Base-by-base conservation (phyloP, 2,113 vertebrate species). In the Rhegmatorhina hoffmannsi region DNA sequence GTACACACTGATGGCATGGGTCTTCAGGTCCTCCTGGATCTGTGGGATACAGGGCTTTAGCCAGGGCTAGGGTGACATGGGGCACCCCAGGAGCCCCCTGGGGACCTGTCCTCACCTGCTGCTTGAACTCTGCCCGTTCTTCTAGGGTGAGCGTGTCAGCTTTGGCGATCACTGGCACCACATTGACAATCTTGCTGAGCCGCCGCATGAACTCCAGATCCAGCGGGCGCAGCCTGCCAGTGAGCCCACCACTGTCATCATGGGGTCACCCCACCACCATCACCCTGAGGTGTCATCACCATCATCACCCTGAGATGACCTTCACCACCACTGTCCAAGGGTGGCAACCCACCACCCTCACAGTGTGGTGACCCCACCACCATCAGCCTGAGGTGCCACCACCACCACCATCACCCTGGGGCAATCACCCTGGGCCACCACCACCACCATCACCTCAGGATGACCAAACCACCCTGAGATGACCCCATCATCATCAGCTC, bases 181-280 rank as follows among this genome's bases (percentile, higher is more conserved):
- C 98, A 46, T 98, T 99, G 78, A 99, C 98, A 1, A 99, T 98
- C 92, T 98, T 98, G 60, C 98, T 98, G 90, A 99, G 95, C 58
- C 98, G 95, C 92, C 97, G 98, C 99, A 99, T 98, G 96, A 99
- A 99, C 96, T 99, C 99, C 63, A 99, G 91, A 64, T 99, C 99
- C 59, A 99, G 98, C 2, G 98, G 98, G 29, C 99, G 98, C 94
- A 99, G 98, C 98, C 99, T 99, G 94, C 6, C 36, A 5, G n/a
- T 44, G 31, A 40, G 19, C 52, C 59, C 34, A 49, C 28, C 66
- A 17, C 50, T 38, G 60, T 4, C 52, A 46, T 17, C 7, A 13
- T 59, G 13, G 23, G 25, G 49, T 40, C 17, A 62, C 25, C 38
- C 60, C 34, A 11, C 59, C 38, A 31, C 26, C 7, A 14, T 28